Percentiles rank a stretch among this genome's conserved stretches.
These are phyloP conservation scores for Okamejei kenojei DNA, from an alignment of 2,797 vertebrate species.

Conservation along the genomic window DNA sequence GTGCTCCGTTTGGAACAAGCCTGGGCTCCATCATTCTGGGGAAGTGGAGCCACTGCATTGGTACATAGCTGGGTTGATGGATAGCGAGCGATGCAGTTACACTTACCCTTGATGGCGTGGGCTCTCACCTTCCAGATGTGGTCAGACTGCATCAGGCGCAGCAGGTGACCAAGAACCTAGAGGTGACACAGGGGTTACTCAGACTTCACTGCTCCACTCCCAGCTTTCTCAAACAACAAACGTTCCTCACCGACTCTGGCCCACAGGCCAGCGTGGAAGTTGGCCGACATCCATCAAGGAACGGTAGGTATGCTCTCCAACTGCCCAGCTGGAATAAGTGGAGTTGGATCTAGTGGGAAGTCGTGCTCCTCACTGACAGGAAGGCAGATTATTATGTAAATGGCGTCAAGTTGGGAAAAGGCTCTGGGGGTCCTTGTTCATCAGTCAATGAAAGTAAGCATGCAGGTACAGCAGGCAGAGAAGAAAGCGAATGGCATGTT, in stretches of 20 bases:
- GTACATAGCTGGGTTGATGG: neutral
- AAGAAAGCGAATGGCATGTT: no score
- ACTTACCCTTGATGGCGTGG: constrained; percentile 59
- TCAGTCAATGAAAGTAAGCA: no score
- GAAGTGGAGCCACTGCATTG: neutral
- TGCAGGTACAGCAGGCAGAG: no score
- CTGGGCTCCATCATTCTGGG: no score
- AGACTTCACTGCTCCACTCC: neutral
- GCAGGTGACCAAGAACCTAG: constrained; percentile 57
- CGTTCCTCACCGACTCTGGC: neutral
- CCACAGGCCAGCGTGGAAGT: neutral
- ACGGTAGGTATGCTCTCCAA: neutral
- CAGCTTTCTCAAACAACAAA: neutral
- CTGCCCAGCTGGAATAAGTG: neutral
- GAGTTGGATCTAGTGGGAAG: neutral
- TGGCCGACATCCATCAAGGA: neutral
- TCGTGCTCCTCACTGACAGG: neutral
- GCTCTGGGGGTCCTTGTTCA: no score
- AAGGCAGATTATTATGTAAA: no score
- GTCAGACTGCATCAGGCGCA: constrained; percentile 57
- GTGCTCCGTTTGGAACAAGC: no score
- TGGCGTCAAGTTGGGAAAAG: no score
- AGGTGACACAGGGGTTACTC: neutral
- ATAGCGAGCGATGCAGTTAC: neutral
- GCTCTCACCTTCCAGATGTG: constrained; percentile 61